Conservation (phyloP, 2,888 invertebrate genomes). For the Conomelus anceps region DNA sequence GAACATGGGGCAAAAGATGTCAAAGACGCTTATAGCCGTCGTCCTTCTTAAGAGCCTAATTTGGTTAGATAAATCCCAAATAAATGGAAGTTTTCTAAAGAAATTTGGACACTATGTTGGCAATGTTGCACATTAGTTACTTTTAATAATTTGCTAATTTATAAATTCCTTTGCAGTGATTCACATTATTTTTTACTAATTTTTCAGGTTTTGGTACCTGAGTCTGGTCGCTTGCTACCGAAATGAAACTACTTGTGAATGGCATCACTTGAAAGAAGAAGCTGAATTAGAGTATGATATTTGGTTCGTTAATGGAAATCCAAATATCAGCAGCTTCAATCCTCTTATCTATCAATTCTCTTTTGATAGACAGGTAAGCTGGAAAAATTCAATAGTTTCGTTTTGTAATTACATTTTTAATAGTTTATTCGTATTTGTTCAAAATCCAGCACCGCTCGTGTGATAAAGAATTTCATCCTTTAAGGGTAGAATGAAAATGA, state of each 20-base stretch:
- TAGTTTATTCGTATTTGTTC: too few relatives aligned
- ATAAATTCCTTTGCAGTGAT: neutral
- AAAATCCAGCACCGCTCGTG: too few relatives aligned
- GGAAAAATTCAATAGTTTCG: too few relatives aligned
- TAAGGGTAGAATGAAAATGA: too few relatives aligned
- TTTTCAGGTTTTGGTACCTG: constrained; percentile 84
- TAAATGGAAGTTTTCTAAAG: too few relatives aligned
- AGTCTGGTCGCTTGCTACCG: constrained; percentile 89
- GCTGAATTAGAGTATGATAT: constrained; percentile 72
- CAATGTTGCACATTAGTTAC: neutral
- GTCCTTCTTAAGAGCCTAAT: too few relatives aligned
- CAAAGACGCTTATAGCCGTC: too few relatives aligned
- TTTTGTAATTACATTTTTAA: too few relatives aligned
- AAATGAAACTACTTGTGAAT: constrained; percentile 69
- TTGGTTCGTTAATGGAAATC: constrained; percentile 94
- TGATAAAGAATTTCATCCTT: too few relatives aligned
- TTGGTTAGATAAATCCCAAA: too few relatives aligned
- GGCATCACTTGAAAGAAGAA: constrained; percentile 68
- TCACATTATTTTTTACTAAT: constrained; percentile 34
- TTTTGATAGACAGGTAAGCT: constrained; percentile 72
- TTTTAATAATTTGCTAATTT: constrained; percentile 10
- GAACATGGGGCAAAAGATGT: too few relatives aligned
- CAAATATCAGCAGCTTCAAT: constrained; percentile 78
- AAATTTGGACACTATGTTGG: too few relatives aligned
- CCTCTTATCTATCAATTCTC: constrained; percentile 92